Evolutionary conservation across 2,797 vertebrate species (phyloP).

Genomic region (Hirundo rustica): DNA sequence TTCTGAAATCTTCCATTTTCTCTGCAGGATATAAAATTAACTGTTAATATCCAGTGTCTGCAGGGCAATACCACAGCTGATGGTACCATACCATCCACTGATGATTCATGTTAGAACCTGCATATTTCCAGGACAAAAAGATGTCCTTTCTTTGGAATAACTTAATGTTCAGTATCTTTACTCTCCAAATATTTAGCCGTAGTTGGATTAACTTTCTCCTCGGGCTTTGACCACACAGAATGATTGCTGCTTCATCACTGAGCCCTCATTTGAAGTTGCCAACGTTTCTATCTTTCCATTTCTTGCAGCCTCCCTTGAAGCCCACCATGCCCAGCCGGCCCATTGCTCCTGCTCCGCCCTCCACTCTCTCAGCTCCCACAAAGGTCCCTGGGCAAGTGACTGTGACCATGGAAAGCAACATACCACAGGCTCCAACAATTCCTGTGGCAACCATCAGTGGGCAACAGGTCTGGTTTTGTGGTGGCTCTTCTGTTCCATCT

Average conservation of each 20-base stretch:
- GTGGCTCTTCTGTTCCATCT: neutral
- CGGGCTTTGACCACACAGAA: neutral
- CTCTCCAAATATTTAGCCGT: neutral
- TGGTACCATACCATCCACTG: neutral
- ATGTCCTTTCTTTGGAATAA: neutral
- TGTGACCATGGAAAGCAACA: conserved; percentile 92
- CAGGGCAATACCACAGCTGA: neutral
- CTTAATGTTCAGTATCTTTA: neutral
- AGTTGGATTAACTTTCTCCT: neutral
- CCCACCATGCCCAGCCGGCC: conserved; percentile 93
- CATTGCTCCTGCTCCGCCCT: conserved; percentile 95
- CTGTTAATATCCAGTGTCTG: neutral
- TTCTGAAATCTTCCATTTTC: neutral
- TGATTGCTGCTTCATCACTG: neutral
- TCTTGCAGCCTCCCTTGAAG: conserved; percentile 87
- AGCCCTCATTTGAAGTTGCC: neutral
- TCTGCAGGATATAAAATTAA: neutral
- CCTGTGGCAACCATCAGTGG: conserved; percentile 98
- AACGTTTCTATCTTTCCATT: neutral
- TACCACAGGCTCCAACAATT: conserved; percentile 90
- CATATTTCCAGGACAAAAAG: neutral
- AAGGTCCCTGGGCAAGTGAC: conserved; percentile 95
- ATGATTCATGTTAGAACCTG: neutral
- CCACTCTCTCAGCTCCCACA: conserved; percentile 85
- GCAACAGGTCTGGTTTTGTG: conserved; percentile 84